Conservation (phyloP, 2,113 vertebrate genomes). For the Hiodon alosoides region DNA sequence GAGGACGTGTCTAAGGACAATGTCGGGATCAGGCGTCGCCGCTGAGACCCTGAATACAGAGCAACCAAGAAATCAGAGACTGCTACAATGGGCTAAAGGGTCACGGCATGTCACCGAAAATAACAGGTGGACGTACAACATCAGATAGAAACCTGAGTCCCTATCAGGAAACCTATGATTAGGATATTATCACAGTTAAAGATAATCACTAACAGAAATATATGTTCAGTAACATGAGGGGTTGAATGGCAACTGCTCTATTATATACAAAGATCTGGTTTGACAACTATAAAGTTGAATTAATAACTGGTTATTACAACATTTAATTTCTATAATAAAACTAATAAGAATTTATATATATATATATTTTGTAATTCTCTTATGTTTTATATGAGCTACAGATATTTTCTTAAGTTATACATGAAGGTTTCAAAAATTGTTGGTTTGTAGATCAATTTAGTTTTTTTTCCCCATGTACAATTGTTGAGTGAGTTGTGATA, state of each 20-base stretch:
- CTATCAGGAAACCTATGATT: background rate
- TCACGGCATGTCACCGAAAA: background rate
- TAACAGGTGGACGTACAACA: background rate
- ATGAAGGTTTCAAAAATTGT: background rate
- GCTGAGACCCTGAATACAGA: slow-evolving; percentile 76
- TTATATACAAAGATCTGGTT: background rate
- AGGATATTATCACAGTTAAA: background rate
- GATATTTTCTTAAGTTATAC: too few relatives aligned
- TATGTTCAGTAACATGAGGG: too few relatives aligned
- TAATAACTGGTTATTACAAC: too few relatives aligned
- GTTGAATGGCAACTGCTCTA: too few relatives aligned
- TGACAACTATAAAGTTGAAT: too few relatives aligned
- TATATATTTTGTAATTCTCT: background rate
- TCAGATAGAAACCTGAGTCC: background rate
- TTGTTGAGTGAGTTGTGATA: background rate
- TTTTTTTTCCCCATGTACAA: background rate
- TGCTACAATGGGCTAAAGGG: background rate
- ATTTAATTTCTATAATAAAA: background rate
- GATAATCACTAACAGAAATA: too few relatives aligned
- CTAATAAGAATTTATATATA: background rate
- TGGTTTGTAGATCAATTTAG: too few relatives aligned
- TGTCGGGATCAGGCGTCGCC: slow-evolving; percentile 82
- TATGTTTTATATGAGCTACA: too few relatives aligned
- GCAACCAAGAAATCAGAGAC: background rate
- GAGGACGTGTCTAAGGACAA: slow-evolving; percentile 79